Conservation (phyloP, 2,797 vertebrate genomes). For the Coracias cyanogaster region DNA sequence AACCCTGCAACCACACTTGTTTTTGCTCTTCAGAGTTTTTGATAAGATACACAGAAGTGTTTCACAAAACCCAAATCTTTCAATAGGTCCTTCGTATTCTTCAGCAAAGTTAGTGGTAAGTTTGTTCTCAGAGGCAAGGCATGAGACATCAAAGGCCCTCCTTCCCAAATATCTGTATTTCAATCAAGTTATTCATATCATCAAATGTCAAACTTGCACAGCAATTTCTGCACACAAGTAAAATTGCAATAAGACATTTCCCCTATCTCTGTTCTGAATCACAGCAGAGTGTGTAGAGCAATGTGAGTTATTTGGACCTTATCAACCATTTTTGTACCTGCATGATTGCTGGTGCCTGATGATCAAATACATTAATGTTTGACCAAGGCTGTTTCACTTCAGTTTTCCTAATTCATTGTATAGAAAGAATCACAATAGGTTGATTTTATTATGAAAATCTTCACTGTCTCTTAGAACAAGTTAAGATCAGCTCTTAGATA, state of each 20-base stretch:
- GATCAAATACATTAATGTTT: neutral
- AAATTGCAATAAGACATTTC: neutral
- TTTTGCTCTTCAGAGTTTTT: neutral
- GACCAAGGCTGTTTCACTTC: neutral
- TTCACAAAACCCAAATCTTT: neutral
- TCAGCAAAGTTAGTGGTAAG: neutral
- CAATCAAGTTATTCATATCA: neutral
- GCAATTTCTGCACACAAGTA: neutral
- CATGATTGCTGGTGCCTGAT: neutral
- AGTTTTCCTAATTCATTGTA: neutral
- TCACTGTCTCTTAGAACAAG: neutral
- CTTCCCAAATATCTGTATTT: neutral
- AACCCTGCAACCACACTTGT: neutral
- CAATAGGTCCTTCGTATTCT: neutral
- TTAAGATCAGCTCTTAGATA: neutral
- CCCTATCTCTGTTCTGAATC: neutral
- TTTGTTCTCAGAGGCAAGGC: neutral
- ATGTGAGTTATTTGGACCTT: neutral
- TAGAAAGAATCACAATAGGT: neutral
- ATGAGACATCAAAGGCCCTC: neutral
- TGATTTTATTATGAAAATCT: neutral
- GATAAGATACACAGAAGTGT: conserved; percentile 26
- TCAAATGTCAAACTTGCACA: neutral
- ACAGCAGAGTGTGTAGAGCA: neutral
- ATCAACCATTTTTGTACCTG: neutral